Conservation (phyloP, 2,113 vertebrate species). For the Lynx canadensis region DNA sequence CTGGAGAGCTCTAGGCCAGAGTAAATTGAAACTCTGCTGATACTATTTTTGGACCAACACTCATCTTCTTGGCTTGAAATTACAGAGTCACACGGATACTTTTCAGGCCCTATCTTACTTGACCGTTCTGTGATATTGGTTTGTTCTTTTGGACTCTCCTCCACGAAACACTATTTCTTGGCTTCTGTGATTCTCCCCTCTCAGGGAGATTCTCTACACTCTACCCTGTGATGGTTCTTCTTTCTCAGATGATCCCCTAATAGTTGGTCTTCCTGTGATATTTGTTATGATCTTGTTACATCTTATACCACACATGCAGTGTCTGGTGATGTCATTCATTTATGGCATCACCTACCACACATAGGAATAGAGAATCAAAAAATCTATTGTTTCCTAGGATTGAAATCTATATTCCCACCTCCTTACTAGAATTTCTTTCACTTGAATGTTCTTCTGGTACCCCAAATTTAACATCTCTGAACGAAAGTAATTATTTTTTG, state of each 20-base stretch:
- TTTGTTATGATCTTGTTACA: not conserved
- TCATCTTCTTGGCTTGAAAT: constrained; percentile 55
- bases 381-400: not conserved
- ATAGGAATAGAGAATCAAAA: not conserved
- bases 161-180: constrained; percentile 11
- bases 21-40: constrained; percentile 17
- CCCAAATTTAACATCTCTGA: not conserved
- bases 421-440: not conserved
- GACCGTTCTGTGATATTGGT: not conserved
- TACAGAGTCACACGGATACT: not conserved
- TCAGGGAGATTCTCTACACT: not conserved
- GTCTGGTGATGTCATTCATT: not conserved
- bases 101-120: constrained; percentile 55
- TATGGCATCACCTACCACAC: not conserved
- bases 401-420: not conserved
- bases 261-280: not conserved
- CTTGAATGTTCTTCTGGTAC: not conserved
- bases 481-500: not conserved
- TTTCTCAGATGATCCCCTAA: not conserved
- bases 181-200: not conserved
- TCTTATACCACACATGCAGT: not conserved
- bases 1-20: not conserved
- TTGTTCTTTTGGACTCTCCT: not conserved
- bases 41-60: constrained; percentile 46
- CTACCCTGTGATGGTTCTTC: not conserved